Percentiles rank a stretch among this genome's conserved stretches.
Conservation (phyloP, 2,888 invertebrate genomes). For the Phyllotreta cruciferae region DNA sequence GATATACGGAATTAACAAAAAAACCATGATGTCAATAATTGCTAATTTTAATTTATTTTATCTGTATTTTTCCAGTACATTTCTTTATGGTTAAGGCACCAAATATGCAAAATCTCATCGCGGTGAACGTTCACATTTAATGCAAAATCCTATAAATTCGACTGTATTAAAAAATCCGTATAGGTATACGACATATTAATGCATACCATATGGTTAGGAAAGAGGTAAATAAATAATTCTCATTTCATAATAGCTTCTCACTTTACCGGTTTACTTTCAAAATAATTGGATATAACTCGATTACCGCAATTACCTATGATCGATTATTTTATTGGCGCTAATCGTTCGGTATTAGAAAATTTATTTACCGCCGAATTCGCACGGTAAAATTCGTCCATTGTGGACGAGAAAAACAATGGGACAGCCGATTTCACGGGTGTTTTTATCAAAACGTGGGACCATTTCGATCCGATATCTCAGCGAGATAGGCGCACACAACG, state of each 20-base stretch:
- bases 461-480: slow-evolving; percentile 13
- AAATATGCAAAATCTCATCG: no score
- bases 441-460: slow-evolving; percentile 21
- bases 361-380: not conserved
- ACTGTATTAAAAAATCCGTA: no score
- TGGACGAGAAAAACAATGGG: slow-evolving; percentile 7
- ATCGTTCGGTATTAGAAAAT: slow-evolving; percentile 1
- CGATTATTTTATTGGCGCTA: no score
- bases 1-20: no score
- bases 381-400: slow-evolving; percentile 10
- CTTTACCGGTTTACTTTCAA: slow-evolving; percentile 20
- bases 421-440: slow-evolving; percentile 18
- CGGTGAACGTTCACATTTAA: no score
- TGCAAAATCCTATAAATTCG: no score
- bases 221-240: slow-evolving; percentile 3
- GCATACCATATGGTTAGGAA: not conserved
- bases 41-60: no score
- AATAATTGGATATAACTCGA: slow-evolving; percentile 10
- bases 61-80: no score
- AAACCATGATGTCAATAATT: no score
- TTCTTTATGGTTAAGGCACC: no score
- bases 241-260: slow-evolving; percentile 16
- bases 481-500: slow-evolving; percentile 7
- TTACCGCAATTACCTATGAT: not conserved
- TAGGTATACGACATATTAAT: no score